Percentiles rank a stretch among this genome's conserved stretches.
Conservation (phyloP, 1,140 invertebrate species). For the Theocolax elegans region DNA sequence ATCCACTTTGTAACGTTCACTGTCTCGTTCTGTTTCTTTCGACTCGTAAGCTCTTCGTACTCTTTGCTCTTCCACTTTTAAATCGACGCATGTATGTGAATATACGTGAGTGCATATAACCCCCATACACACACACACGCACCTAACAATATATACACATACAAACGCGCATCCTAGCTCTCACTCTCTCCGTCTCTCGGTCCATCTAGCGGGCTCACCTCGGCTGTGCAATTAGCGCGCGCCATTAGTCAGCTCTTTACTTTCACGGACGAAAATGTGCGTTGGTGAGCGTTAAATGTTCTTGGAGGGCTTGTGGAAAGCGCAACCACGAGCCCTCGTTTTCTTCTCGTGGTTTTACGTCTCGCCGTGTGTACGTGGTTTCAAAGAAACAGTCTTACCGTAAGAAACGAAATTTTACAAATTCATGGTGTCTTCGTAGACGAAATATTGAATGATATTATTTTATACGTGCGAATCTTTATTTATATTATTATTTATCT, state of each 20-base stretch:
- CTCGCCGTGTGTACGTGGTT: background rate
- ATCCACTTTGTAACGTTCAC: slow-evolving; percentile 6
- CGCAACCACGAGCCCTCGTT: too few relatives aligned
- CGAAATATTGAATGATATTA: too few relatives aligned
- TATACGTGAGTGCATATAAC: too few relatives aligned
- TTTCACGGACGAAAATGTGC: too few relatives aligned
- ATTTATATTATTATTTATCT: too few relatives aligned
- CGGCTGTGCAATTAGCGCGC: slow-evolving; percentile 50
- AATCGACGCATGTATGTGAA: background rate
- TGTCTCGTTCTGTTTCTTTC: slow-evolving; percentile 2
- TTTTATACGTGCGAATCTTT: too few relatives aligned
- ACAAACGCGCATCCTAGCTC: too few relatives aligned
- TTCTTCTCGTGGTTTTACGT: too few relatives aligned
- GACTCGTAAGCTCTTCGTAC: background rate
- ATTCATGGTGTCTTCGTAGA: too few relatives aligned
- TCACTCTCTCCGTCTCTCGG: background rate
- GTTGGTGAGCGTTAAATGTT: background rate
- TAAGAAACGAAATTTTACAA: too few relatives aligned
- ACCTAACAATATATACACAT: background rate
- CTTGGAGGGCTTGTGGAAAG: too few relatives aligned
- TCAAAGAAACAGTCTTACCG: background rate
- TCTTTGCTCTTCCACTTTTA: background rate
- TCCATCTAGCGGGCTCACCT: background rate
- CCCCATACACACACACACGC: background rate
- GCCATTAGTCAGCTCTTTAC: slow-evolving; percentile 53